Base-by-base conservation (phyloP, 2,113 vertebrate genomes). In the Acrocephalus arundinaceus region DNA sequence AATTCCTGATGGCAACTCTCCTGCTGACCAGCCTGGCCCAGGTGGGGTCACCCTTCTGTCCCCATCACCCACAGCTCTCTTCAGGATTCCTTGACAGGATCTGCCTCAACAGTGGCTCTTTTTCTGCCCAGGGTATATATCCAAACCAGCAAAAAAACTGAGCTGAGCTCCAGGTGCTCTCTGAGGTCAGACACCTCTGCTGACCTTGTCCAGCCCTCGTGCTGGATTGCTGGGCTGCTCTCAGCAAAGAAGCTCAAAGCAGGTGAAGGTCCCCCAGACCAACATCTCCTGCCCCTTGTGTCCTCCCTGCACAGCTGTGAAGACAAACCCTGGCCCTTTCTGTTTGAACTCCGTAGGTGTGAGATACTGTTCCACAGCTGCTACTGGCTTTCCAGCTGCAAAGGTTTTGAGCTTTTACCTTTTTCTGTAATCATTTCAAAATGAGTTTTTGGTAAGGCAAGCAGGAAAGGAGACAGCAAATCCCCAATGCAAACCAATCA, bases 1-100 rank as follows among this genome's bases (percentile, higher is more conserved):
- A 77, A 70, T n/a, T 62, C 15, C 39, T 17, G 31, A 16, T 72
- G 46, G 8, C 0, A 0, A 2, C 35, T 65, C 16, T 48, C 35
- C 45, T 5, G 1, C 63, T 52, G 68, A 33, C 8, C 80, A 59
- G 2, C 31, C 54, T 67, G 54, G 21, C 46, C 43, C 15, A 51
- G 18, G 16, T 3, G 8, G 54, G n/a, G 24, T 45, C 35, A 33
- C n/a, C 52, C 46, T 61, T 51, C 31, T 41, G 37, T 76, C 59
- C 39, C 35, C 66, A 16, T 39, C 43, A 17, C 48, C 37, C 9
- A 3, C 46, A 55, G 11, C 31, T 68, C 15, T 79, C 18, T 19
- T 49, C 27, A 37, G 52, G 13, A 21, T 48, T 79, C 71, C 41
- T 87, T 41, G 18, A 17, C 27, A 14, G 62, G 37, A 52, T 19